Percentiles rank a stretch among this genome's conserved stretches.
Evolutionary conservation across 1,140 invertebrate genomes (phyloP).

Genomic region (Callitettix versicolor): DNA sequence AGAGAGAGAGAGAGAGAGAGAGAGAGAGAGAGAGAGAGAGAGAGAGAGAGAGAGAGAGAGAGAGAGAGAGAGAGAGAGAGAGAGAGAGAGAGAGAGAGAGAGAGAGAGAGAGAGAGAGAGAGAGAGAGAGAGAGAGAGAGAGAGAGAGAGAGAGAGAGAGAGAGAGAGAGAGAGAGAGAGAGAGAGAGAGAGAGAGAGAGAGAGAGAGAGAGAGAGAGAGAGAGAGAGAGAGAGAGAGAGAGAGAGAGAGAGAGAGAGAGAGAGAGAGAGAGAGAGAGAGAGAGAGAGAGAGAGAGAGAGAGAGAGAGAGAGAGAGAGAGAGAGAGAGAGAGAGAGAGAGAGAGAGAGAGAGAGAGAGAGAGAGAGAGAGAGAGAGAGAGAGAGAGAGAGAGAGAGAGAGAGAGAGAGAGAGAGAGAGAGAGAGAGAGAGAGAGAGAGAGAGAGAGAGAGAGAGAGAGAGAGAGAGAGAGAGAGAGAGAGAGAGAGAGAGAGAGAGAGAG

Average conservation of each 20-base stretch:
- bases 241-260: conserved; percentile 18
- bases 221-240: conserved; percentile 12
- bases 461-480: background rate
- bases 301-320: conserved; percentile 10
- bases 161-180: conserved; percentile 11
- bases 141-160: conserved; percentile 18
- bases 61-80: background rate
- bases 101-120: conserved; percentile 13
- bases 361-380: conserved; percentile 1
- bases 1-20: conserved; percentile 2
- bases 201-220: conserved; percentile 16
- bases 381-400: background rate
- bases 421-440: background rate
- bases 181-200: conserved; percentile 3
- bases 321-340: conserved; percentile 6
- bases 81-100: background rate
- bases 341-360: conserved; percentile 7
- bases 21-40: background rate
- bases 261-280: conserved; percentile 10
- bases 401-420: background rate
- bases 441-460: background rate
- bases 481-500: background rate
- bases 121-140: conserved; percentile 23
- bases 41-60: conserved; percentile 19
- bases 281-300: background rate